Conservation (phyloP, 2,797 vertebrate species). For the Notoglanidium macrostoma region DNA sequence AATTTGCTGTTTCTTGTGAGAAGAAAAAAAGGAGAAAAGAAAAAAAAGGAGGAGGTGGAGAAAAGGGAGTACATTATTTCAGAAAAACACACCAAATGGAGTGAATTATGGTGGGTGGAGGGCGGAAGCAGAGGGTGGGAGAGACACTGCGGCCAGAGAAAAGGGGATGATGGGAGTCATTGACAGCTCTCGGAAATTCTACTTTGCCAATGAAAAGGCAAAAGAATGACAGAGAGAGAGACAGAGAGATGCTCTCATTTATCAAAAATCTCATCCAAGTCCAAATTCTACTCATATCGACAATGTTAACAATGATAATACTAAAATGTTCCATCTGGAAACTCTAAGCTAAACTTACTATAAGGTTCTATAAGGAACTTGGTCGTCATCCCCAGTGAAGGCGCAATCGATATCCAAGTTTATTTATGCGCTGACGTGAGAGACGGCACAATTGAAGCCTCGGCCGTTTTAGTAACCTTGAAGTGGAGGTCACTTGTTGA, state of each 20-base stretch:
- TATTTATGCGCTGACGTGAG: background rate
- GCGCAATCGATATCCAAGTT: background rate
- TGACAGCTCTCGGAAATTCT: background rate
- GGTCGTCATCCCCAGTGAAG: no score
- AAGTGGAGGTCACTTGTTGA: background rate
- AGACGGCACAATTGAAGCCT: background rate
- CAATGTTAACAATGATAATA: background rate
- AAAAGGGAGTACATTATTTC: constrained; percentile 43
- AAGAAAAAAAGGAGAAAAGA: background rate
- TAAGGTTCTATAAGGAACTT: background rate
- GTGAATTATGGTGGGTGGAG: constrained; percentile 32
- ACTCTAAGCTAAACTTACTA: background rate
- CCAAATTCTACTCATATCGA: background rate
- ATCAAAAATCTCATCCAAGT: background rate
- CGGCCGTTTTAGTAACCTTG: no score
- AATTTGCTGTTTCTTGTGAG: constrained; percentile 4
- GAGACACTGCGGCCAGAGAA: background rate
- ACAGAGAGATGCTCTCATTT: background rate
- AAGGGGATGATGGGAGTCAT: background rate
- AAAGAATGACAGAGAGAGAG: background rate
- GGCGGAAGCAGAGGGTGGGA: background rate
- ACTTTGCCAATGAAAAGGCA: background rate
- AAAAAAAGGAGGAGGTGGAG: constrained; percentile 53
- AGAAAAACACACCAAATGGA: constrained; percentile 44
- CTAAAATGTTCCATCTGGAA: background rate